Conservation (phyloP, 2,113 vertebrate genomes). For the Tautogolabrus adspersus region DNA sequence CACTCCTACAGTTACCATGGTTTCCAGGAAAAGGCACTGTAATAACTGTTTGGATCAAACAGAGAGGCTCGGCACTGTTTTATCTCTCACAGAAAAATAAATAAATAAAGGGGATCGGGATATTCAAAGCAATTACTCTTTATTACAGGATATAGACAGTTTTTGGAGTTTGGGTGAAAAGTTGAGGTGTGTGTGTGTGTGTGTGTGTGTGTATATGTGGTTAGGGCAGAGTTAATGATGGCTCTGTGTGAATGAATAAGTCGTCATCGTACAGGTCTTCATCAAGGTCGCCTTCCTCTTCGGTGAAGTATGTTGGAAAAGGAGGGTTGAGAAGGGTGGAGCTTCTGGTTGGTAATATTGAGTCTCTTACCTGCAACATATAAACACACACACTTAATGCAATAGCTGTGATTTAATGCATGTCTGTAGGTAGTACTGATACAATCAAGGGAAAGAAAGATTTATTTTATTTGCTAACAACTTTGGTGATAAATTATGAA, state of each 20-base stretch:
- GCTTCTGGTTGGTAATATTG: slow-evolving; percentile 79
- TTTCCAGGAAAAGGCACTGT: slow-evolving; percentile 60
- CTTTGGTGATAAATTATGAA: too few relatives aligned
- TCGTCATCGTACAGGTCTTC: slow-evolving; percentile 92
- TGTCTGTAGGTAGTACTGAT: background rate
- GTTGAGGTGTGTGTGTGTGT: background rate
- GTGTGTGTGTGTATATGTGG: slow-evolving; percentile 14
- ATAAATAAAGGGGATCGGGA: background rate
- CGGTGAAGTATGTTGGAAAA: slow-evolving; percentile 94
- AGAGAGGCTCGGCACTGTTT: slow-evolving; percentile 19
- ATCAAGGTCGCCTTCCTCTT: slow-evolving; percentile 89
- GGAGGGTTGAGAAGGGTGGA: slow-evolving; percentile 84
- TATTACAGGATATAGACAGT: slow-evolving; percentile 58
- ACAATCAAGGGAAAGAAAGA: too few relatives aligned
- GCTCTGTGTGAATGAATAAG: slow-evolving; percentile 88
- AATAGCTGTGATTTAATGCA: background rate
- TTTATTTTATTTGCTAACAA: too few relatives aligned
- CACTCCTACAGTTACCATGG: slow-evolving; percentile 78
- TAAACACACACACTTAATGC: slow-evolving; percentile 11
- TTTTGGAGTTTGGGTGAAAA: slow-evolving; percentile 1
- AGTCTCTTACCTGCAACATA: slow-evolving; percentile 87
- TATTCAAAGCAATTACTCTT: slow-evolving; percentile 58
- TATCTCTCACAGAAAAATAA: background rate
- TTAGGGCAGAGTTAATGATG: slow-evolving; percentile 82
- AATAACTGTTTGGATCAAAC: slow-evolving; percentile 67